These are phyloP conservation scores for Tetranychus piercei DNA, from an alignment of 2,888 invertebrate species.

Conservation along the genomic window DNA sequence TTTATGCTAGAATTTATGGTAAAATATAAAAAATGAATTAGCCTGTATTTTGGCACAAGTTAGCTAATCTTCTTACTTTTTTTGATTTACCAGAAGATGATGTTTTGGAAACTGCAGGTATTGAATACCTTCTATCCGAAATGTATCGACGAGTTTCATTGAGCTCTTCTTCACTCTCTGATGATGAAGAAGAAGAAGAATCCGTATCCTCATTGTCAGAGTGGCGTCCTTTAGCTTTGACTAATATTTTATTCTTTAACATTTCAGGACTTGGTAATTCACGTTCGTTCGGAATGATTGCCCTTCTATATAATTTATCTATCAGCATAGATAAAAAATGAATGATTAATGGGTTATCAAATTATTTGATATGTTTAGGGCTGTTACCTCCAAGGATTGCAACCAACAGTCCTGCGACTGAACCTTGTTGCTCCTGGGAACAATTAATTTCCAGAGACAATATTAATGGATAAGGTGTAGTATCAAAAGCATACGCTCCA, in stretches of 20 bases:
- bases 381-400: slow-evolving; percentile 34
- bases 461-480: slow-evolving; percentile 36
- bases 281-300: slow-evolving; percentile 32
- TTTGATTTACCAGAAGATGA: background rate
- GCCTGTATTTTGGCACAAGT: background rate
- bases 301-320: slow-evolving; percentile 35
- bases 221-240: slow-evolving; percentile 42
- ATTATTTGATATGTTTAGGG: slow-evolving; percentile 30
- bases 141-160: slow-evolving; percentile 7
- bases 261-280: slow-evolving; percentile 37
- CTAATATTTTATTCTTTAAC: slow-evolving; percentile 36
- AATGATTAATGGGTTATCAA: background rate
- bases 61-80: background rate
- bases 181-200: slow-evolving; percentile 32
- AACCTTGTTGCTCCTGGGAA: slow-evolving; percentile 33
- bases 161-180: background rate
- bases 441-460: slow-evolving; percentile 40
- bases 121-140: background rate
- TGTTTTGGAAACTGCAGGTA: background rate
- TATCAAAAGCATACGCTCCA: slow-evolving; percentile 36
- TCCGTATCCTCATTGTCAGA: background rate
- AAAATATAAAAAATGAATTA: background rate
- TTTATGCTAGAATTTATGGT: too few species aligned
- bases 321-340: slow-evolving; percentile 18
- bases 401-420: slow-evolving; percentile 34